Evolutionary conservation across 2,113 vertebrate species (phyloP).

Genomic region (Triplophysa tibetana): DNA sequence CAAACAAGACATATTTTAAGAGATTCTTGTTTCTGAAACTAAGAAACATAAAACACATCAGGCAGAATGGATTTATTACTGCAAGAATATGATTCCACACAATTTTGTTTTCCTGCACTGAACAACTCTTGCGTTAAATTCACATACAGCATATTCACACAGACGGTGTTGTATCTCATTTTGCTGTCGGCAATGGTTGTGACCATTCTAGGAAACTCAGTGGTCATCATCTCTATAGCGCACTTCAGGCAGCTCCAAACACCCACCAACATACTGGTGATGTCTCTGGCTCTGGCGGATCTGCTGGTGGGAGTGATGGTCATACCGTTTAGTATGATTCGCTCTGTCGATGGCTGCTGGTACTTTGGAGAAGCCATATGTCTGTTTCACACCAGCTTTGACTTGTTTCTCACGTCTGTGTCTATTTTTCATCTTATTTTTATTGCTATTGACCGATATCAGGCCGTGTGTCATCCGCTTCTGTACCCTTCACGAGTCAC

Average conservation of each 20-base stretch:
- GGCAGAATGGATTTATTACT: conserved; percentile 34
- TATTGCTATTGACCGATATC: conserved; percentile 57
- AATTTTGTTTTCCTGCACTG: conserved; percentile 59
- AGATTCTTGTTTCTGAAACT: background rate
- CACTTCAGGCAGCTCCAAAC: conserved; percentile 63
- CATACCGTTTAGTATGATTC: conserved; percentile 59
- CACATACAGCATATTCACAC: conserved; percentile 48
- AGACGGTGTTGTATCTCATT: conserved; percentile 52
- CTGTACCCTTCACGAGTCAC: conserved; percentile 54
- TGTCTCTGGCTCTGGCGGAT: conserved; percentile 60
- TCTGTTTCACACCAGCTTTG: conserved; percentile 55
- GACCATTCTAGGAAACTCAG: conserved; percentile 58
- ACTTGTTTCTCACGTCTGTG: conserved; percentile 56
- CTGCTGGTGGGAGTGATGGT: conserved; percentile 56
- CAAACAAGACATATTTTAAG: background rate
- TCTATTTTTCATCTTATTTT: conserved; percentile 61
- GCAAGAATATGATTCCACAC: background rate
- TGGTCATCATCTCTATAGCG: conserved; percentile 60
- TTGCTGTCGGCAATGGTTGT: conserved; percentile 49
- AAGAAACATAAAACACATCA: too few species aligned
- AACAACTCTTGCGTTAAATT: conserved; percentile 68
- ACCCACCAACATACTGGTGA: conserved; percentile 59
- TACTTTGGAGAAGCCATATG: conserved; percentile 58
- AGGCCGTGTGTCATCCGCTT: conserved; percentile 58
- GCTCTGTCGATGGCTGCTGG: conserved; percentile 61